phyloP scores from a whole-genome alignment of 2,113 vertebrate genomes.

The human region GRCh38 chr3:151076001-151076500 shows the following conservation, averaged over 20 bases:
- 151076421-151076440: slow-evolving; percentile 38
- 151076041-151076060: not conserved
- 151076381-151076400: slow-evolving; percentile 64
- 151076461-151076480: slow-evolving; percentile 16
- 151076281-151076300: slow-evolving; percentile 60
- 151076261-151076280: not conserved
- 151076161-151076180: not conserved
- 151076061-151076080: not conserved
- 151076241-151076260: not conserved
- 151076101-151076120: not conserved
- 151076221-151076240: not conserved
- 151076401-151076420: not conserved
- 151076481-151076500: not conserved
- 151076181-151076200: not conserved
- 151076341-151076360: slow-evolving; percentile 67
- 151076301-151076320: slow-evolving; percentile 54
- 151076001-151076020: fast-evolving
- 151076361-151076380: slow-evolving; percentile 41
- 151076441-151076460: slow-evolving; percentile 65
- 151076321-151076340: slow-evolving; percentile 67
- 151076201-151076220: not conserved
- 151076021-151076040: not conserved
- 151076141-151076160: not conserved
- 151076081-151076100: not conserved
- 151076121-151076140: not conserved